Percentiles rank a stretch among this genome's conserved stretches.
Evolutionary conservation across 92 coral and sea anemone genomes (phyloP).

Genomic region (Palythoa caribaeorum): DNA sequence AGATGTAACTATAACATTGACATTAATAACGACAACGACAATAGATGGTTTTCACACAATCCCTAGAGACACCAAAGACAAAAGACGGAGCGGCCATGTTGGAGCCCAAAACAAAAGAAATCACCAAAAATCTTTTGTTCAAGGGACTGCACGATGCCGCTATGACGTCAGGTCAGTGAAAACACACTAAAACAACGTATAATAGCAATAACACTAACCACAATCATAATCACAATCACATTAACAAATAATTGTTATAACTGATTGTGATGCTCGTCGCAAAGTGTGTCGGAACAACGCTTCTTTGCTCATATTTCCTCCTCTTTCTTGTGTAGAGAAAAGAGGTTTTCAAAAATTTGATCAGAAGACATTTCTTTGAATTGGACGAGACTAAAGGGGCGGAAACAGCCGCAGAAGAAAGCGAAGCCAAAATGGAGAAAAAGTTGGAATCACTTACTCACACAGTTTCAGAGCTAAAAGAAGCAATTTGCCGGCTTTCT

Average conservation of each 20-base stretch:
- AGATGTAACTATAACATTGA: too few relatives aligned
- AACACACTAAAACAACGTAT: too few relatives aligned
- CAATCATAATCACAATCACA: too few relatives aligned
- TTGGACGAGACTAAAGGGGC: conserved; percentile 30
- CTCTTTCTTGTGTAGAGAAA: conserved; percentile 51
- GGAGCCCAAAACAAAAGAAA: too few relatives aligned
- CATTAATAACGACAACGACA: too few relatives aligned
- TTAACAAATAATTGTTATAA: background rate
- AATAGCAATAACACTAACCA: too few relatives aligned
- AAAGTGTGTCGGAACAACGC: background rate
- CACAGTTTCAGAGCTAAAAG: conserved; percentile 22
- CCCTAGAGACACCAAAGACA: too few relatives aligned
- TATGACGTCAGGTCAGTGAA: too few relatives aligned
- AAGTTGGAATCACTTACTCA: conserved; percentile 18
- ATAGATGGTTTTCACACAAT: too few relatives aligned
- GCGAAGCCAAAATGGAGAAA: conserved; percentile 31
- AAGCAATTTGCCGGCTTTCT: conserved; percentile 4
- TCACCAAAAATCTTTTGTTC: too few relatives aligned
- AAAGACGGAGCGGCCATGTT: too few relatives aligned
- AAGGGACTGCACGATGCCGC: too few relatives aligned
- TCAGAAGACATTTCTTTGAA: conserved; percentile 66
- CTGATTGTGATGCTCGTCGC: background rate
- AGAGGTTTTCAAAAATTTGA: conserved; percentile 61
- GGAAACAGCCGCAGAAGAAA: conserved; percentile 21
- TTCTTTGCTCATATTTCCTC: background rate